Base-by-base conservation (phyloP, 2,797 vertebrate genomes). In the Molossus molossus region DNA sequence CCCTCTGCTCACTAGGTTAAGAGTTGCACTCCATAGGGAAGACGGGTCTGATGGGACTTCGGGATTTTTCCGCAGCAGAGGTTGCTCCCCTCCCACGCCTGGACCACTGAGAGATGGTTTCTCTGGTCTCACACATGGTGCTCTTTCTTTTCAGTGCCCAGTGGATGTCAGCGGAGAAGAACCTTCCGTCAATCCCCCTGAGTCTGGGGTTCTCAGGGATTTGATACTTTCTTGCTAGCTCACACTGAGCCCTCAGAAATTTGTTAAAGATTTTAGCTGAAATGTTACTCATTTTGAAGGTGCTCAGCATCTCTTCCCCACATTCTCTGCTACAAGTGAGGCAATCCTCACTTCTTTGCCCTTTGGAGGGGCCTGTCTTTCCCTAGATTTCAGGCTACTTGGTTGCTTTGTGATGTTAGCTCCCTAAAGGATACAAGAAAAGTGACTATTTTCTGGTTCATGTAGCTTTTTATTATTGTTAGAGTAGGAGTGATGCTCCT, bases 391-490 rank as follows among this genome's bases (percentile, higher is more conserved):
- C 29, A 87, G 72, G 6, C 25, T 83, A 50, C 8, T 73, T 81
- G 37, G 27, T 87, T 75, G 48, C 58, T 90, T 90, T 80, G 18
- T 87, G 69, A 53, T 90, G 7, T 76, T 64, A 86, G 17, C 4
- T 79, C 27, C 88, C 15, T 57, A 80, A 64, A 3, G 29, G 40
- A 69, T 21, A 55, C 9, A 40, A 70, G 18, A 64, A 67, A 64
- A 90, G 25, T 75, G 40, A 75, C 21, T 87, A 60, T 81, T 92
- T 65, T 81, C 21, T 80, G 15, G 18, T 53, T 86, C 58, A 67
- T 83, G n/a, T 12, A 81, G 37, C 10, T 64, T 94, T 91, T 92
- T 55, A 40, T 79, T 92, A 80, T 80, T 87, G 37, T 67, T 92
- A 85, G 23, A 2, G 20, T 70, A 11, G n/a, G 57, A 87, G 53